Evolutionary conservation across 2,113 vertebrate genomes (phyloP).

Genomic region (Glaucidium brasilianum): DNA sequence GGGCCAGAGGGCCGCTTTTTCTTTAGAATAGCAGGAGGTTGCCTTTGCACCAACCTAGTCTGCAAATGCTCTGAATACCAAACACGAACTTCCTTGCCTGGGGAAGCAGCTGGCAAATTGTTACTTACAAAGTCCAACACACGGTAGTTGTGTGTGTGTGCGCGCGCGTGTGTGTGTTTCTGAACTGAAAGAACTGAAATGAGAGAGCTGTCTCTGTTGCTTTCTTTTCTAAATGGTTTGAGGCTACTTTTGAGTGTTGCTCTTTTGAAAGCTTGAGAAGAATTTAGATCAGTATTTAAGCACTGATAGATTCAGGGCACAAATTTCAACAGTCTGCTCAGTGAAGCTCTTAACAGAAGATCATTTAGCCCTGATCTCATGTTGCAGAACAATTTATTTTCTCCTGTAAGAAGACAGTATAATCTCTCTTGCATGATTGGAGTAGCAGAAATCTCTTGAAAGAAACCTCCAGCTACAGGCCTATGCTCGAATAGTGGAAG

Average conservation of each 20-base stretch:
- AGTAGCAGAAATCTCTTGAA: not conserved
- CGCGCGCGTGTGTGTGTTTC: rapidly evolving
- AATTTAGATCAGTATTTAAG: conserved; percentile 28
- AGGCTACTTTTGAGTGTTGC: not conserved
- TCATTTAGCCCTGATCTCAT: not conserved
- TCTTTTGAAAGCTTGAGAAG: conserved; percentile 3
- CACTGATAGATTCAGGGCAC: not conserved
- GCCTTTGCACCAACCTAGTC: not conserved
- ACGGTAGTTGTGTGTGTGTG: not conserved
- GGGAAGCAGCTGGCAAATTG: not conserved
- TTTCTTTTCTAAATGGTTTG: not conserved
- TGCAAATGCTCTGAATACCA: conserved; percentile 13
- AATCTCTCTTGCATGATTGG: not conserved
- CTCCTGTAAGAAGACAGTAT: not conserved
- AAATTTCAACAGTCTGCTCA: not conserved
- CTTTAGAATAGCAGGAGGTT: not conserved
- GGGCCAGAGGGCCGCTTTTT: not conserved
- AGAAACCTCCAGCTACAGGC: not conserved
- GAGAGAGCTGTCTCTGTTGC: not conserved
- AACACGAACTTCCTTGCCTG: not conserved
- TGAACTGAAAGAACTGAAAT: not conserved
- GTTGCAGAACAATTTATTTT: not conserved
- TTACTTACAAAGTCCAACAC: not conserved
- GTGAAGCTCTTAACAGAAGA: not conserved
- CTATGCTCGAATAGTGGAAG: not conserved